These are phyloP conservation scores for Mus spretus DNA, from an alignment of 2,797 vertebrate species.

Conservation along the genomic window DNA sequence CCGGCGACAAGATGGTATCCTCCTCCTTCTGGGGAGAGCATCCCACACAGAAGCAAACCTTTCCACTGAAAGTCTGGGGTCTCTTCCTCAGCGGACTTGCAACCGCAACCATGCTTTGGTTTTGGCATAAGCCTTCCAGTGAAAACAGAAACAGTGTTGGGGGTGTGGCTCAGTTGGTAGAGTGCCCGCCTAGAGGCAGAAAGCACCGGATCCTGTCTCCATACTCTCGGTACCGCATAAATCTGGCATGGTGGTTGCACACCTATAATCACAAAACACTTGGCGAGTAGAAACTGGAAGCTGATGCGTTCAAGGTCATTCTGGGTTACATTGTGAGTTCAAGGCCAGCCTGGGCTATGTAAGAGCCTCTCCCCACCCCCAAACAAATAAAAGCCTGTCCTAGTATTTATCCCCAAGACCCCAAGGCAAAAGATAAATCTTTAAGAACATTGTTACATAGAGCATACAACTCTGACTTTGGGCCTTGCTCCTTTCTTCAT, in stretches of 20 bases:
- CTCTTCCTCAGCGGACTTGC: constrained; percentile 8
- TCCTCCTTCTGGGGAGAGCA: not conserved
- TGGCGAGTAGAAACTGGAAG: not conserved
- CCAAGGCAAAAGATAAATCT: not conserved
- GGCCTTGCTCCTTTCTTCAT: not conserved
- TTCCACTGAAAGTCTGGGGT: not conserved
- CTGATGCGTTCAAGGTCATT: not conserved
- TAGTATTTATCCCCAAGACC: not conserved
- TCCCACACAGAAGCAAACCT: not conserved
- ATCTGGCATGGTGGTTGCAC: not conserved
- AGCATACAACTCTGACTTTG: not conserved
- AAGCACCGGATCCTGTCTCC: not conserved
- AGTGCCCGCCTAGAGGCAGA: not conserved
- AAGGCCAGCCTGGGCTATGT: not conserved
- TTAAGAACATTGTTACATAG: fast-evolving
- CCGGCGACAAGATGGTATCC: not conserved
- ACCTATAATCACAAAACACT: not conserved
- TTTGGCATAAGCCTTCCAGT: not conserved
- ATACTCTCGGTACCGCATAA: not conserved
- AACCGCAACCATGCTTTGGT: not conserved
- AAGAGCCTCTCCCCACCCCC: not conserved
- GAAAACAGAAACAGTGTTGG: not conserved
- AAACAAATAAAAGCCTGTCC: not conserved
- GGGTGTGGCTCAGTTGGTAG: not conserved
- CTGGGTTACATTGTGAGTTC: not conserved